phyloP scores from a whole-genome alignment of 2,113 vertebrate genomes.

The Trichechus manatus region DNA sequence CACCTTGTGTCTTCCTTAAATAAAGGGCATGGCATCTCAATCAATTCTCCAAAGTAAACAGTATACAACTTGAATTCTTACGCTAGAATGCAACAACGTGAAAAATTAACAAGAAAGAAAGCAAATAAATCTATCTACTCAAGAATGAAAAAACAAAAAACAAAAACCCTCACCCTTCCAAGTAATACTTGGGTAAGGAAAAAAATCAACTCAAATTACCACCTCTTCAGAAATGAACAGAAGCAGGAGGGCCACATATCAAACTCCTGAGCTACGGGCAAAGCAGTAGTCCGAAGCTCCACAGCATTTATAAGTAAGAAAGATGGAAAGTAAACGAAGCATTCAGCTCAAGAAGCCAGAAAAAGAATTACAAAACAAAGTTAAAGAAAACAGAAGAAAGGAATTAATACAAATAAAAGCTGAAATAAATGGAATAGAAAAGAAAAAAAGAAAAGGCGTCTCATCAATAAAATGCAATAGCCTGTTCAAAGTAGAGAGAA shows the following conservation, averaged over 20 bases:
- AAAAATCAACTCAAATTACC: neutral
- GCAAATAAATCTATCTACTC: neutral
- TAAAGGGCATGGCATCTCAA: neutral
- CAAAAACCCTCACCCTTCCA: neutral
- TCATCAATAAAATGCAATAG: slow-evolving; percentile 46
- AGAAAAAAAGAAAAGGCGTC: neutral
- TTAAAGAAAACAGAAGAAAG: slow-evolving; percentile 49
- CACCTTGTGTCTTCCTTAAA: neutral
- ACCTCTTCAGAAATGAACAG: neutral
- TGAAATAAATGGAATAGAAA: slow-evolving; percentile 58
- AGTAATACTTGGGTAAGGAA: neutral
- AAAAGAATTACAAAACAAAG: slow-evolving; percentile 38
- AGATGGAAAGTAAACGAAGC: slow-evolving; percentile 25
- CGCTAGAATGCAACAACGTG: neutral
- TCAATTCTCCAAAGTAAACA: slow-evolving; percentile 40
- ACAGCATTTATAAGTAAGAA: neutral
- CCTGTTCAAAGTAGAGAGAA: neutral
- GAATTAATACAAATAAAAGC: slow-evolving; percentile 63
- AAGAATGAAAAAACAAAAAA: neutral
- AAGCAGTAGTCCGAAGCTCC: neutral
- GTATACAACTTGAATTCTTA: neutral
- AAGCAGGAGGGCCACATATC: neutral
- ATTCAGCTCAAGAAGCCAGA: slow-evolving; percentile 11
- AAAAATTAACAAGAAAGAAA: neutral
- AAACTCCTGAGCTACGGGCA: neutral